These are phyloP conservation scores for Gorsachius magnificus DNA, from an alignment of 2,797 vertebrate genomes.

Conservation along the genomic window DNA sequence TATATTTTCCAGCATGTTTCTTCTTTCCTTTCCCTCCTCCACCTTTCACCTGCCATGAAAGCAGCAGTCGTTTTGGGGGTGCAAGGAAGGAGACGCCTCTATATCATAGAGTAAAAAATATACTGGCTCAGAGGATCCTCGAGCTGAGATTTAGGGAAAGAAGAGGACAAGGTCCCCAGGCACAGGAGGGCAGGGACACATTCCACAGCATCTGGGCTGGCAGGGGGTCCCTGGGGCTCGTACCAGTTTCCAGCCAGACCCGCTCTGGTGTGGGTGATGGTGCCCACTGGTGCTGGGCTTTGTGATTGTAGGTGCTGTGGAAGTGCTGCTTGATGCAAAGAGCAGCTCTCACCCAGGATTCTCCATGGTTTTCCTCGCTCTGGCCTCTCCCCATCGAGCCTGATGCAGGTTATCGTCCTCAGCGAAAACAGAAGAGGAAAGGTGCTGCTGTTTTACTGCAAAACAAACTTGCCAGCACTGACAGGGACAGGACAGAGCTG, in stretches of 20 bases:
- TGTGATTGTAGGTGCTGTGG: neutral
- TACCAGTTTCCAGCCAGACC: neutral
- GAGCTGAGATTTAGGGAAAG: neutral
- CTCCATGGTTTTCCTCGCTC: neutral
- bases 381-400: fast-evolving
- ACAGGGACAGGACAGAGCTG: neutral
- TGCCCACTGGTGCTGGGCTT: fast-evolving
- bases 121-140: neutral
- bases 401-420: fast-evolving
- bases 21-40: neutral
- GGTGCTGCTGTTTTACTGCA: neutral
- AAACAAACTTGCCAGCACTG: neutral
- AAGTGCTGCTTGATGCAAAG: neutral
- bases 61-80: neutral
- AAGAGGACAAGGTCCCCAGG: fast-evolving
- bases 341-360: neutral
- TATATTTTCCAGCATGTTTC: neutral
- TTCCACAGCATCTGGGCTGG: fast-evolving
- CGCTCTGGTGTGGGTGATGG: fast-evolving
- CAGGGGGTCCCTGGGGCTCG: fast-evolving
- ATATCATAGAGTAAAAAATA: fast-evolving
- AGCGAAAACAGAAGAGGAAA: neutral
- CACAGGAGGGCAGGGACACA: neutral
- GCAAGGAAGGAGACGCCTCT: neutral
- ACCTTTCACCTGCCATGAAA: neutral